Evolutionary conservation across 1,140 invertebrate genomes (phyloP).

Genomic region (Cotesia vestalis): DNA sequence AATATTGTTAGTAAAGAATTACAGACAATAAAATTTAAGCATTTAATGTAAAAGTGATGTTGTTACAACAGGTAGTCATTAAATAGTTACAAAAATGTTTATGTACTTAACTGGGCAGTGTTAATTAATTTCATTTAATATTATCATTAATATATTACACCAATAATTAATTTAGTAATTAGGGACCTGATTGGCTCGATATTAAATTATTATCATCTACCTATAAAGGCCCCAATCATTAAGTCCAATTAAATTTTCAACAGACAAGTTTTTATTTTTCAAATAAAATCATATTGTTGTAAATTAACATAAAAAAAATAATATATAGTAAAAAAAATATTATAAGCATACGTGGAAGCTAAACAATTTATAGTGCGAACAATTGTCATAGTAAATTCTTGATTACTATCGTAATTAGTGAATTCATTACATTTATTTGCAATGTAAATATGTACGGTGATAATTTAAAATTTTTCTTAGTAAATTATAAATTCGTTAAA

Average conservation of each 20-base stretch:
- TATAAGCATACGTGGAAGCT: too few relatives aligned
- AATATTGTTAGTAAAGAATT: too few relatives aligned
- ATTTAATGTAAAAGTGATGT: constrained; percentile 38
- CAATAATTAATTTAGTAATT: not conserved
- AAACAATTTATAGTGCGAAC: not conserved
- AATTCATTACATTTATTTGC: not conserved
- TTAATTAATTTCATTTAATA: constrained; percentile 16
- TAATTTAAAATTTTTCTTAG: not conserved
- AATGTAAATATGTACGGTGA: not conserved
- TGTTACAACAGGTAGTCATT: constrained; percentile 34
- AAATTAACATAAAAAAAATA: too few relatives aligned
- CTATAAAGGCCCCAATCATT: constrained; percentile 42
- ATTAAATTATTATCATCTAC: constrained; percentile 19
- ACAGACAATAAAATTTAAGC: not conserved
- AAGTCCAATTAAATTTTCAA: not conserved
- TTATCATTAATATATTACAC: constrained; percentile 7
- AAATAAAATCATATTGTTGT: too few relatives aligned
- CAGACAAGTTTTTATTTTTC: too few relatives aligned
- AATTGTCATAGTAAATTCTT: not conserved
- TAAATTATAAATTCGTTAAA: too few relatives aligned
- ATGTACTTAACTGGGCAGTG: not conserved
- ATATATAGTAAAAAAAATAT: too few relatives aligned
- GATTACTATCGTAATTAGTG: not conserved
- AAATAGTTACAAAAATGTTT: constrained; percentile 17
- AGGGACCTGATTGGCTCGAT: not conserved